Conservation (phyloP, 1,140 invertebrate species). For the Chrysoperla carnea region DNA sequence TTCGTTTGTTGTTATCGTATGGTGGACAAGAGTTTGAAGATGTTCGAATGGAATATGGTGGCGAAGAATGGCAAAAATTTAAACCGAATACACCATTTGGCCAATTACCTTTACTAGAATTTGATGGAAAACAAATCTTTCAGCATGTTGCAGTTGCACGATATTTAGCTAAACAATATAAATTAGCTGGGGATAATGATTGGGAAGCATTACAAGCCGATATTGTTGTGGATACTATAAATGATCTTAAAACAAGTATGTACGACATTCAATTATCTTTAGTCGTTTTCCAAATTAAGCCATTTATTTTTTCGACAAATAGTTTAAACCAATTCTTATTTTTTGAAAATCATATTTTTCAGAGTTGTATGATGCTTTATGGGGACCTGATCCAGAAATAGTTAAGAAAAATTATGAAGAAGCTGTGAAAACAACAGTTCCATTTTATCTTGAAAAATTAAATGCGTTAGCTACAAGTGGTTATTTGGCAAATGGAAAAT, state of each 20-base stretch:
- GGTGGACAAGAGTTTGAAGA: slow-evolving; percentile 52
- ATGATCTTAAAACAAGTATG: slow-evolving; percentile 30
- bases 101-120: slow-evolving; percentile 52
- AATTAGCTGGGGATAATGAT: slow-evolving; percentile 40
- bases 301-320: too few species aligned
- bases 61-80: slow-evolving; percentile 34
- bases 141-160: slow-evolving; percentile 53
- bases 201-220: slow-evolving; percentile 47
- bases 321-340: too few species aligned
- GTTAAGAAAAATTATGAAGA: too few species aligned
- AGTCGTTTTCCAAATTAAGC: too few species aligned
- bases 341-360: too few species aligned
- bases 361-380: too few species aligned
- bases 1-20: slow-evolving; percentile 53
- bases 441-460: too few species aligned
- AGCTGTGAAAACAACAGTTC: too few species aligned
- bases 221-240: slow-evolving; percentile 39
- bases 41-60: slow-evolving; percentile 24
- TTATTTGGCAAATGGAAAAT: slow-evolving; percentile 22
- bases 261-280: too few species aligned
- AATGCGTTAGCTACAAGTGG: slow-evolving; percentile 16
- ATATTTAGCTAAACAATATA: slow-evolving; percentile 47
- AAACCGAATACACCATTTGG: slow-evolving; percentile 46
- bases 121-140: slow-evolving; percentile 46
- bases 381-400: too few species aligned